Conservation (phyloP, 2,797 vertebrate species). For the Sebastes glaucus region DNA sequence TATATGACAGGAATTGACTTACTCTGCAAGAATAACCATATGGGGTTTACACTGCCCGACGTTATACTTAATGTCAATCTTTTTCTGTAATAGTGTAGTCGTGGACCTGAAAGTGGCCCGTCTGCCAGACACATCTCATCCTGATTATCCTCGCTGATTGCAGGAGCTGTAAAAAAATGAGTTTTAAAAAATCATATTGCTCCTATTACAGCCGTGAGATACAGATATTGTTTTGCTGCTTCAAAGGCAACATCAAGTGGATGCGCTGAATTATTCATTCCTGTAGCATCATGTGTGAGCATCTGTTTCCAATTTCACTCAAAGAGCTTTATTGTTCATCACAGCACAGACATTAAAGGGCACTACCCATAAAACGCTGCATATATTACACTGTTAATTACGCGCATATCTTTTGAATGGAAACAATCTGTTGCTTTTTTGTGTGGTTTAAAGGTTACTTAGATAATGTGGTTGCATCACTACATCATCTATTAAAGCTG, state of each 20-base stretch:
- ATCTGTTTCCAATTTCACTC: slow-evolving; percentile 64
- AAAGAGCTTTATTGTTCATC: slow-evolving; percentile 58
- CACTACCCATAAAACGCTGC: slow-evolving; percentile 40
- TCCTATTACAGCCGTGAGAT: slow-evolving; percentile 16
- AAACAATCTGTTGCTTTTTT: slow-evolving; percentile 20
- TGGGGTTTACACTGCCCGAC: slow-evolving; percentile 43
- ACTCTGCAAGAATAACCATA: slow-evolving; percentile 24
- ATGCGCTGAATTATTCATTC: slow-evolving; percentile 64
- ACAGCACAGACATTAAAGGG: slow-evolving; percentile 53
- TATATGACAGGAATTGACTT: background rate
- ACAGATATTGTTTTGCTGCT: slow-evolving; percentile 39
- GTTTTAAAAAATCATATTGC: slow-evolving; percentile 31
- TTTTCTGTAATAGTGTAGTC: slow-evolving; percentile 29
- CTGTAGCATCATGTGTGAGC: slow-evolving; percentile 52
- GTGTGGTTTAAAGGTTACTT: slow-evolving; percentile 34
- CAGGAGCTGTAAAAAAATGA: slow-evolving; percentile 31
- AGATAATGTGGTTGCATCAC: slow-evolving; percentile 27
- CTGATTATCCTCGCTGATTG: slow-evolving; percentile 52
- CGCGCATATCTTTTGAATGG: slow-evolving; percentile 18
- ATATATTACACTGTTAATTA: slow-evolving; percentile 52
- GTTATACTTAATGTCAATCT: slow-evolving; percentile 12
- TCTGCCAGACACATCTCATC: slow-evolving; percentile 33
- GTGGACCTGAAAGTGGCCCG: background rate
- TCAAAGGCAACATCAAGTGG: slow-evolving; percentile 36
- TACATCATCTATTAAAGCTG: background rate